Base-by-base conservation (phyloP, 2,797 vertebrate species). In the Ibycter americanus region DNA sequence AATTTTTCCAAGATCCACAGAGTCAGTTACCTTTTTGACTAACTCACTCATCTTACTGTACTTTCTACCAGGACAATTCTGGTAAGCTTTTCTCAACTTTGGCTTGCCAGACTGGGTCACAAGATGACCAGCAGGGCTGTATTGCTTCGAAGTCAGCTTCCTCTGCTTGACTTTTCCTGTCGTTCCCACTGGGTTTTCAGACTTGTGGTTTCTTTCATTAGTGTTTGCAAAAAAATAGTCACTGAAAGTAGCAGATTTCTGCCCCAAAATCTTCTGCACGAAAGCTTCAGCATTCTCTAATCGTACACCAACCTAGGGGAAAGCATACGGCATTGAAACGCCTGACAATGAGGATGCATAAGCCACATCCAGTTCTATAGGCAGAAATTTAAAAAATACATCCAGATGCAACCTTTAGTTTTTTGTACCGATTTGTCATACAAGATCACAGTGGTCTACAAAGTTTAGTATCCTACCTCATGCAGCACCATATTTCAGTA, bases 251-350 rank as follows among this genome's bases (percentile, higher is more conserved):
- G 96, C 54, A 58, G 93, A 95, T 49, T 98, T 96, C 0, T 80
- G 95, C 34, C 97, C 98, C 25, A 99, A 98, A 38, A 98, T 20
- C 34, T 96, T 98, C 96, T 93, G 95, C 58, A 98, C n/a, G 8
- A 99, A 91, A 17, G 97, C 95, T 90, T 99, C 98, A 8, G 98
- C 97, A 54, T 99, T 99, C 97, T 99, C 99, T 79, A 98, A 52
- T n/a, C 97, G 97, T 62, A 99, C 46, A 55, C 97, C 97, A 73
- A 99, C 96, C 99, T 99, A 67, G 34, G 44, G 67, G 83, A 80
- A 72, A 49, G 92, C 47, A 96, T 8, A 26, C 2, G 12, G n/a
- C 29, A 67, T 27, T 76, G 52, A 84, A 54, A 86, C 93, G 32
- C 23, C 20, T 8, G 65, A 27, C 36, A 66, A 36, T 32, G 26